phyloP scores from a whole-genome alignment of 2,113 vertebrate genomes.

The Plestiodon gilberti region DNA sequence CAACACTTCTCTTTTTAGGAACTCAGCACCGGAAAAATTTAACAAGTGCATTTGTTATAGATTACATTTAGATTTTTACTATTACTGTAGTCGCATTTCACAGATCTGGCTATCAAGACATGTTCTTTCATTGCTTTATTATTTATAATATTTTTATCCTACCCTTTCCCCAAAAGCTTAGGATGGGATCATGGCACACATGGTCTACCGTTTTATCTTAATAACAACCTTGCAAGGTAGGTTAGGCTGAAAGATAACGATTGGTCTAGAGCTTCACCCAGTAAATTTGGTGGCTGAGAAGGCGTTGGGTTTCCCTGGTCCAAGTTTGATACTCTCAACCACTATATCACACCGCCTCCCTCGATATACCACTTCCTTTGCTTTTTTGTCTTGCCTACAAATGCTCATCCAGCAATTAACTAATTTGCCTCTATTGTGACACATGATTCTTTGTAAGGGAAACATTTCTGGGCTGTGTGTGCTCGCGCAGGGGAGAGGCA shows the following conservation, averaged over 20 bases:
- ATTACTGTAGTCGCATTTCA: background rate
- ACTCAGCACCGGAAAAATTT: background rate
- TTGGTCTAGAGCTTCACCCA: too few species aligned
- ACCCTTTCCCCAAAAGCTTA: too few species aligned
- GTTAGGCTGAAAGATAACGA: too few species aligned
- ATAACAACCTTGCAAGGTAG: too few species aligned
- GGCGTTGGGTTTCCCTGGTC: too few species aligned
- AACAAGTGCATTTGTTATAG: background rate
- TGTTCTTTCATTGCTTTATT: background rate
- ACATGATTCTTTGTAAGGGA: background rate
- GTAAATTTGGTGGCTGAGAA: too few species aligned
- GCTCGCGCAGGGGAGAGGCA: background rate
- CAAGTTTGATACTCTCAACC: too few species aligned
- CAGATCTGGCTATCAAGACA: background rate
- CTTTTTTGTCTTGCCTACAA: background rate
- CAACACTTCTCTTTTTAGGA: background rate
- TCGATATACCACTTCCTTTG: background rate
- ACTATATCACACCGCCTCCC: too few species aligned
- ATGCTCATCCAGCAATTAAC: background rate
- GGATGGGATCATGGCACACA: too few species aligned
- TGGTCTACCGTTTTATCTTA: too few species aligned
- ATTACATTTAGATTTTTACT: background rate
- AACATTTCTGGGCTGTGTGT: background rate
- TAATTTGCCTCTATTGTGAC: background rate
- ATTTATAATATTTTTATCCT: too few species aligned